Evolutionary conservation across 2,888 invertebrate genomes (phyloP).

Genomic region (Eledone cirrhosa): DNA sequence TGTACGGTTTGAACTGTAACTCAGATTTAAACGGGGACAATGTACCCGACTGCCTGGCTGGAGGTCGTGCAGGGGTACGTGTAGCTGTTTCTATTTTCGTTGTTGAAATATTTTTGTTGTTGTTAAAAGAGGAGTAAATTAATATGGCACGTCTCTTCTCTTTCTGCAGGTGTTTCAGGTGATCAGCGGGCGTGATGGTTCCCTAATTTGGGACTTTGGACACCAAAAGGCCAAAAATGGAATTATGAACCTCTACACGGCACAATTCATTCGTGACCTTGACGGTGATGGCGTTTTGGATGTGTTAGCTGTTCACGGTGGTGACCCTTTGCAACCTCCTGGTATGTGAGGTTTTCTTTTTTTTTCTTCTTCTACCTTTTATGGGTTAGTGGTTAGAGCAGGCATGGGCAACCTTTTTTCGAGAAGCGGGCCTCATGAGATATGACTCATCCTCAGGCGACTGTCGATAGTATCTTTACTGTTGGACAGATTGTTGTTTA

Average conservation of each 20-base stretch:
- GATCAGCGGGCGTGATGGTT: slow-evolving; percentile 76
- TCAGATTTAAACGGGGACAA: slow-evolving; percentile 77
- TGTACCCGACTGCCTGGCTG: slow-evolving; percentile 77
- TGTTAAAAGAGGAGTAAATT: too few relatives aligned
- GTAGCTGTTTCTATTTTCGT: background rate
- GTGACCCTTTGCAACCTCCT: slow-evolving; percentile 68
- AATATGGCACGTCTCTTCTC: too few relatives aligned
- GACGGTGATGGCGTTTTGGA: slow-evolving; percentile 75
- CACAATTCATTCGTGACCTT: slow-evolving; percentile 77
- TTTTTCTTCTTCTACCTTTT: background rate
- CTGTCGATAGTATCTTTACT: too few relatives aligned
- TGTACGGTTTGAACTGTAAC: slow-evolving; percentile 79
- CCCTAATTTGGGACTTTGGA: slow-evolving; percentile 74
- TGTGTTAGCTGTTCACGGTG: slow-evolving; percentile 76
- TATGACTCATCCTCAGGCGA: too few relatives aligned
- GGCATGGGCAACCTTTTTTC: too few relatives aligned
- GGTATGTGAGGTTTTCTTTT: slow-evolving; percentile 46
- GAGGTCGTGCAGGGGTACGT: slow-evolving; percentile 77
- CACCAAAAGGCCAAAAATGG: slow-evolving; percentile 67
- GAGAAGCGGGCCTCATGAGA: too few relatives aligned
- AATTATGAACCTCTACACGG: slow-evolving; percentile 73
- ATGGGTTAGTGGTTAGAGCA: too few relatives aligned
- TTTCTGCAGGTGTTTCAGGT: slow-evolving; percentile 69
- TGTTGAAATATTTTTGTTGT: too few relatives aligned
- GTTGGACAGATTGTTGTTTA: too few relatives aligned